Percentiles rank a stretch among this genome's conserved stretches.
Conservation (phyloP, 2,888 invertebrate species). For the Pterostichus madidus region DNA sequence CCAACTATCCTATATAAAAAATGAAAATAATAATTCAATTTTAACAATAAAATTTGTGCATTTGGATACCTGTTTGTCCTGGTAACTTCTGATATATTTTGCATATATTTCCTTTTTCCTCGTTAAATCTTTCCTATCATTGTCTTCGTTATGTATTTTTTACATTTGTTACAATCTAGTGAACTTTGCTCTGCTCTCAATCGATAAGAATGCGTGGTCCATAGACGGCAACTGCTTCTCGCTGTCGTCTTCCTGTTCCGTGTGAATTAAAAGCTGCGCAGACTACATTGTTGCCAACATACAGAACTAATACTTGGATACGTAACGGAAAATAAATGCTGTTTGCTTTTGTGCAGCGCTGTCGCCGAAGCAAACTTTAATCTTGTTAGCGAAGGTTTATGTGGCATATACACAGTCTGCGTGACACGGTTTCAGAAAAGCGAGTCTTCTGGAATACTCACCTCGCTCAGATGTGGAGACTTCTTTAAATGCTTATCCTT, state of each 20-base stretch:
- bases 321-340: slow-evolving; percentile 53
- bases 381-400: slow-evolving; percentile 58
- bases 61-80: not conserved
- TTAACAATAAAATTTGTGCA: no score
- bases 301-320: slow-evolving; percentile 47
- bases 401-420: slow-evolving; percentile 52
- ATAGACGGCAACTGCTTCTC: not conserved
- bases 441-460: slow-evolving; percentile 33
- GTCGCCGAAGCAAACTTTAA: slow-evolving; percentile 61
- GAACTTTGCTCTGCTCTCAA: slow-evolving; percentile 12
- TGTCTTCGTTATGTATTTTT: slow-evolving; percentile 49
- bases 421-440: slow-evolving; percentile 47
- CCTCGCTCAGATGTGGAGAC: slow-evolving; percentile 13
- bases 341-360: slow-evolving; percentile 58
- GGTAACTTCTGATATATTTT: not conserved
- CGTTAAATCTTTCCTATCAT: slow-evolving; percentile 54
- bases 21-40: no score
- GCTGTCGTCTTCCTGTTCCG: slow-evolving; percentile 10
- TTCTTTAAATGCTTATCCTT: slow-evolving; percentile 29
- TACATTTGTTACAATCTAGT: slow-evolving; percentile 37
- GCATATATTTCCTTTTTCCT: not conserved
- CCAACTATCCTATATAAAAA: no score
- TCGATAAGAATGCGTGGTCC: slow-evolving; percentile 4
- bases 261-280: slow-evolving; percentile 61
- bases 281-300: slow-evolving; percentile 32